Conservation (phyloP, 2,797 vertebrate species). For the Poecilia wingei region DNA sequence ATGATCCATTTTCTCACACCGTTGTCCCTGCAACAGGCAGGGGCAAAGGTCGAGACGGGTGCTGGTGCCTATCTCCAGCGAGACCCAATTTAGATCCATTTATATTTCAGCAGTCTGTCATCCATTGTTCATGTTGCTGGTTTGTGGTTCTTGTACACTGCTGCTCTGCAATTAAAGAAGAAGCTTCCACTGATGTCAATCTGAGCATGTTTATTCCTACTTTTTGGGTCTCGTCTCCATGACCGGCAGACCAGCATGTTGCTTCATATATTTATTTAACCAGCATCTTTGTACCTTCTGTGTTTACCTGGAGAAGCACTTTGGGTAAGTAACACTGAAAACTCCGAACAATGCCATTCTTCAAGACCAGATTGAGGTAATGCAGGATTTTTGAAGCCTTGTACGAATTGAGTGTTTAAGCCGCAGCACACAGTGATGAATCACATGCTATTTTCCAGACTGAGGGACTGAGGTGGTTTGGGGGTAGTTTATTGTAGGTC, state of each 20-base stretch:
- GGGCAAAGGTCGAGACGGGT: too few relatives aligned
- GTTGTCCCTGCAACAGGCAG: too few relatives aligned
- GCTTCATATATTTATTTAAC: neutral
- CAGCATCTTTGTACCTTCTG: neutral
- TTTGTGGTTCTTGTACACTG: neutral
- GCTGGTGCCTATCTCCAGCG: too few relatives aligned
- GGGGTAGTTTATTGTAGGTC: slow-evolving; percentile 11
- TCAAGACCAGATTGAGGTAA: slow-evolving; percentile 53
- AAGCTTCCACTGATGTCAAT: neutral
- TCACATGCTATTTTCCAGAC: slow-evolving; percentile 70
- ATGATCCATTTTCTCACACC: too few relatives aligned
- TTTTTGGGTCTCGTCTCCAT: neutral
- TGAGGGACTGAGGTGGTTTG: slow-evolving; percentile 19
- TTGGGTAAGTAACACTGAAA: slow-evolving; percentile 8
- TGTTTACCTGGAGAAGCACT: slow-evolving; percentile 5
- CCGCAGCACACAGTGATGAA: slow-evolving; percentile 52
- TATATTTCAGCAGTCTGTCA: neutral
- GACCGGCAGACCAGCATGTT: neutral
- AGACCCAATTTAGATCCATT: neutral
- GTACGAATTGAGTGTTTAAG: slow-evolving; percentile 66
- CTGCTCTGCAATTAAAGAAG: neutral
- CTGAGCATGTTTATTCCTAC: neutral
- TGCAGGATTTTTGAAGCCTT: slow-evolving; percentile 63
- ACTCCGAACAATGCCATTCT: slow-evolving; percentile 37
- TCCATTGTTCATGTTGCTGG: neutral